A percentile compares a stretch with the other conserved stretches of the same genome.
These are phyloP conservation scores for Macrobrachium rosenbergii DNA, from an alignment of 1,140 invertebrate genomes.

Conservation along the genomic window DNA sequence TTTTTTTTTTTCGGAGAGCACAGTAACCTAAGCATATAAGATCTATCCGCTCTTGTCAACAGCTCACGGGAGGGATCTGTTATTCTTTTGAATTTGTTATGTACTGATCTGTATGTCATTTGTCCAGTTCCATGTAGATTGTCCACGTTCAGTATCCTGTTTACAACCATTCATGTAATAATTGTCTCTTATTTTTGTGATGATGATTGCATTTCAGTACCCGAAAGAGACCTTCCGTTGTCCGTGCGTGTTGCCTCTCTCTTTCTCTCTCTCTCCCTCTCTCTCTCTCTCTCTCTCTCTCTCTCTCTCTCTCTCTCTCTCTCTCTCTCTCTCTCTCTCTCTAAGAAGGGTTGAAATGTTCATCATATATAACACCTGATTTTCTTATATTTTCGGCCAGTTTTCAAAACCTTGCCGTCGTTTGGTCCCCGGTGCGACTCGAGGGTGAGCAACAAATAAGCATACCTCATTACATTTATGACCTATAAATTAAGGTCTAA, in stretches of 20 bases:
- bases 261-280: slow-evolving; percentile 18
- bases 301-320: slow-evolving; percentile 26
- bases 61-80: too few relatives aligned
- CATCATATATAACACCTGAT: background rate
- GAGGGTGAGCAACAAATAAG: too few relatives aligned
- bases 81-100: too few relatives aligned
- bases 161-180: too few relatives aligned
- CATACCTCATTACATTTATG: background rate
- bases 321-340: slow-evolving; percentile 29
- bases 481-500: slow-evolving; percentile 13
- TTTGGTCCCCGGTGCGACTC: too few relatives aligned
- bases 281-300: slow-evolving; percentile 28
- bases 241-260: background rate
- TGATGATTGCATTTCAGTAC: background rate
- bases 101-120: too few relatives aligned
- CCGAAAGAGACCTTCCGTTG: background rate
- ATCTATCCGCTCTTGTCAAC: too few relatives aligned
- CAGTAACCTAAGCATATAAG: too few relatives aligned
- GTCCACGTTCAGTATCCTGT: too few relatives aligned
- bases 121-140: too few relatives aligned
- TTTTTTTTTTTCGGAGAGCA: too few relatives aligned
- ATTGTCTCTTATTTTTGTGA: background rate
- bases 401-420: background rate
- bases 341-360: background rate
- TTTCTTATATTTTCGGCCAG: background rate